Evolutionary conservation across 2,888 invertebrate genomes (phyloP).

Genomic region (Carcina quercana): DNA sequence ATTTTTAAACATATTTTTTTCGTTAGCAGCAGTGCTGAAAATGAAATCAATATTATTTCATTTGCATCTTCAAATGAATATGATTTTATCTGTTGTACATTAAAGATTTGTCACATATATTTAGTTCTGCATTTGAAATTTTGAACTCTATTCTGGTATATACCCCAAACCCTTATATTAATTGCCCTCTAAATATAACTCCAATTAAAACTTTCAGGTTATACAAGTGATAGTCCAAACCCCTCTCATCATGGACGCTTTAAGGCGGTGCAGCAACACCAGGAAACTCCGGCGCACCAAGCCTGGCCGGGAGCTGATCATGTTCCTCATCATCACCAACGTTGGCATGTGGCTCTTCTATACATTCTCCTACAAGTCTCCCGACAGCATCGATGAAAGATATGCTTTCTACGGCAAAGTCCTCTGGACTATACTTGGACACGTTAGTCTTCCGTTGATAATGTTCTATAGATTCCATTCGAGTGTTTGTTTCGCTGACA

Average conservation of each 20-base stretch:
- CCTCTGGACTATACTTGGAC: slow-evolving; percentile 82
- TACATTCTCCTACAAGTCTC: slow-evolving; percentile 77
- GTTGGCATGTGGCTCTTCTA: slow-evolving; percentile 85
- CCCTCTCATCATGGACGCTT: slow-evolving; percentile 80
- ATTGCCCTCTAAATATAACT: too few relatives aligned
- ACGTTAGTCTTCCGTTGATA: slow-evolving; percentile 81
- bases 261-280: slow-evolving; percentile 82
- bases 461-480: slow-evolving; percentile 87
- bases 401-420: slow-evolving; percentile 81
- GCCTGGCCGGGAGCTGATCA: slow-evolving; percentile 84
- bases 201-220: too few relatives aligned
- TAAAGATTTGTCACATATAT: too few relatives aligned
- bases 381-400: slow-evolving; percentile 67
- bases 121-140: too few relatives aligned
- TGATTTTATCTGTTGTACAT: too few relatives aligned
- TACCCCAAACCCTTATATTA: too few relatives aligned
- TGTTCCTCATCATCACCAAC: slow-evolving; percentile 84
- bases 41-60: too few relatives aligned
- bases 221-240: slow-evolving; percentile 84
- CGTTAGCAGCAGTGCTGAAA: too few relatives aligned
- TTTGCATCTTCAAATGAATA: too few relatives aligned
- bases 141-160: too few relatives aligned
- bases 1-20: too few relatives aligned
- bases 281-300: slow-evolving; percentile 77
- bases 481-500: slow-evolving; percentile 85